Evolutionary conservation across 1,140 invertebrate genomes (phyloP).

Genomic region (Pristionchus pacificus): DNA sequence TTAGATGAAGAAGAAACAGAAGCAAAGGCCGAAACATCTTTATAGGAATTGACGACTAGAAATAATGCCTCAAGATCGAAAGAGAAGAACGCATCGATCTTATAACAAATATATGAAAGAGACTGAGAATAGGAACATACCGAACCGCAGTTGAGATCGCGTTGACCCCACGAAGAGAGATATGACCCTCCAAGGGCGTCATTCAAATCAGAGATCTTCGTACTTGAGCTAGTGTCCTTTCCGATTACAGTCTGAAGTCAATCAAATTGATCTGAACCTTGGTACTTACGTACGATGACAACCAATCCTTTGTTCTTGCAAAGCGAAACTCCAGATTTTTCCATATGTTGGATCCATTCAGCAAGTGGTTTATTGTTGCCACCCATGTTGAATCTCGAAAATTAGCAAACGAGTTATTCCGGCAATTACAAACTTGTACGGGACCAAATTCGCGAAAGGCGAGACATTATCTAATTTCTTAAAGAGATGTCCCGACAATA

Average conservation of each 20-base stretch:
- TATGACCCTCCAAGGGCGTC: neutral
- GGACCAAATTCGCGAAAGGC: no score
- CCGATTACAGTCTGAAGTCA: neutral
- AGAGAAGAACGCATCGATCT: conserved; percentile 16
- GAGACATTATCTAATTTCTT: no score
- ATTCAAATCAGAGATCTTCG: neutral
- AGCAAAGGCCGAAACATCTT: conserved; percentile 1
- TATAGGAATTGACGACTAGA: conserved; percentile 11
- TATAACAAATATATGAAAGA: neutral
- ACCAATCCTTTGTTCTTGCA: neutral
- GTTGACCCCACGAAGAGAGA: neutral
- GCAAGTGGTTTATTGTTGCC: no score
- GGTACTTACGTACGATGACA: no score
- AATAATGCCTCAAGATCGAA: conserved; percentile 9
- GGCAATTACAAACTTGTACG: no score
- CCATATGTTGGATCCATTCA: neutral
- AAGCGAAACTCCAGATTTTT: neutral
- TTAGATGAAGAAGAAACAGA: no score
- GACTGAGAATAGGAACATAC: neutral
- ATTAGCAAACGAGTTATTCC: no score
- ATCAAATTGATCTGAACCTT: neutral
- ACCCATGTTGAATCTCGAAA: no score
- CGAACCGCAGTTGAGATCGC: neutral
- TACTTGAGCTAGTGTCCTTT: neutral
- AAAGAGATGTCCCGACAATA: no score